phyloP scores from a whole-genome alignment of 2,797 vertebrate species.

The Intellagama lesueurii region DNA sequence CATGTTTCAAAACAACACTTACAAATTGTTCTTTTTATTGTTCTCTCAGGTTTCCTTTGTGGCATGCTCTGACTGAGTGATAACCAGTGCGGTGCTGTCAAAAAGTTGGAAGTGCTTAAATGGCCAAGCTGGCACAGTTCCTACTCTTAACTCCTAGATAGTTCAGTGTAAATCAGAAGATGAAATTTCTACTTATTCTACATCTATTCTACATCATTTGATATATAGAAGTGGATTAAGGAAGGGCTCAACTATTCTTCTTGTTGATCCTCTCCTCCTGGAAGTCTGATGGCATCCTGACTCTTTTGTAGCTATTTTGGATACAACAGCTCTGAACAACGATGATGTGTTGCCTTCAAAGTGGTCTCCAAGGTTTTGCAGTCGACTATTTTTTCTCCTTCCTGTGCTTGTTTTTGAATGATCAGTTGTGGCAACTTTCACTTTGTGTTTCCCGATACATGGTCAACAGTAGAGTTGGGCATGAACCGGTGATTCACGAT shows the following conservation, averaged over 20 bases:
- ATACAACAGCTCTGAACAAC: too few relatives aligned
- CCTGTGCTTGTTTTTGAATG: too few relatives aligned
- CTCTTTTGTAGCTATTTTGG: too few relatives aligned
- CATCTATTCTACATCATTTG: neutral
- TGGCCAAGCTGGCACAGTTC: neutral
- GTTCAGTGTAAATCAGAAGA: neutral
- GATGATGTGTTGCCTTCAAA: too few relatives aligned
- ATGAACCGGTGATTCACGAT: too few relatives aligned
- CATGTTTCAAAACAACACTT: conserved; percentile 77
- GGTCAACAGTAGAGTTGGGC: too few relatives aligned
- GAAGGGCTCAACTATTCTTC: neutral
- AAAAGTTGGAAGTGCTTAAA: conserved; percentile 44
- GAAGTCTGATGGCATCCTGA: too few relatives aligned
- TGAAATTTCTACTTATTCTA: neutral
- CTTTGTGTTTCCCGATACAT: too few relatives aligned
- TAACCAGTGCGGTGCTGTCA: conserved; percentile 50
- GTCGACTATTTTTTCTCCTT: too few relatives aligned
- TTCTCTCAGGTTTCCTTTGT: conserved; percentile 65
- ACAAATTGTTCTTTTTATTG: conserved; percentile 71
- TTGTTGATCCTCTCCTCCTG: too few relatives aligned
- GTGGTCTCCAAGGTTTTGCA: too few relatives aligned
- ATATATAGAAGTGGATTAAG: neutral
- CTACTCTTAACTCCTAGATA: neutral
- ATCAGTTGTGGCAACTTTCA: too few relatives aligned
- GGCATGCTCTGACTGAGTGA: conserved; percentile 38